phyloP scores from a whole-genome alignment of 1,140 invertebrate species.

The Drosophila nannoptera region DNA sequence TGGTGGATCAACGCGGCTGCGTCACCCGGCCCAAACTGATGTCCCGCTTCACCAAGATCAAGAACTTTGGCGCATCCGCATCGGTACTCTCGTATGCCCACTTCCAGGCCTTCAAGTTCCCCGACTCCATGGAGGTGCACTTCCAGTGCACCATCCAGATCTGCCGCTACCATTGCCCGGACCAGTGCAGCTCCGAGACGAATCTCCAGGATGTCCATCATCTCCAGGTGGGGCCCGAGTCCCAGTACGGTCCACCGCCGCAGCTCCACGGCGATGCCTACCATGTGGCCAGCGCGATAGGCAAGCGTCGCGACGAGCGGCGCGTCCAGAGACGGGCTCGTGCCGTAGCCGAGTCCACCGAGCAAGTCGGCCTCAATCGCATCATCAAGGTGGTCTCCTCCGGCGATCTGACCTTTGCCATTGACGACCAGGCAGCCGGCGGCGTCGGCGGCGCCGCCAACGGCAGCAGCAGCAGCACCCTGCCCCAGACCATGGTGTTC shows the following conservation, averaged over 20 bases:
- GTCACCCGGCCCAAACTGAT: constrained; percentile 94
- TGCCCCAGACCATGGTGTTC: constrained; percentile 85
- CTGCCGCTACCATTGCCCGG: constrained; percentile 94
- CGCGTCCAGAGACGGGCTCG: constrained; percentile 84
- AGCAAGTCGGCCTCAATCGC: constrained; percentile 90
- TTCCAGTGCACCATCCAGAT: constrained; percentile 98
- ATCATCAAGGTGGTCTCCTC: constrained; percentile 92
- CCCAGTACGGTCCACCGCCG: constrained; percentile 85
- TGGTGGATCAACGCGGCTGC: constrained; percentile 95
- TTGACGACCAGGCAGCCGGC: constrained; percentile 82
- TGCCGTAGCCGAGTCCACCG: constrained; percentile 80
- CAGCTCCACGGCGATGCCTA: constrained; percentile 82
- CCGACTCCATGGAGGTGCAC: constrained; percentile 97
- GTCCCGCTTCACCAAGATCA: constrained; percentile 96
- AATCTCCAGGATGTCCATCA: constrained; percentile 80
- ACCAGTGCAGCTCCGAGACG: constrained; percentile 87
- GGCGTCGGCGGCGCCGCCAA: constrained; percentile 72
- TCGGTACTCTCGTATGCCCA: constrained; percentile 95
- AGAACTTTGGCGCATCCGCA: constrained; percentile 95
- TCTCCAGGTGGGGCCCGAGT: constrained; percentile 81
- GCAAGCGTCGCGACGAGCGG: constrained; percentile 87
- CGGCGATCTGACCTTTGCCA: constrained; percentile 89
- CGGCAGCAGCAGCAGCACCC: constrained; percentile 79
- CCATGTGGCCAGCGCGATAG: constrained; percentile 79
- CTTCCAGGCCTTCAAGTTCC: constrained; percentile 97